These are phyloP conservation scores for Melolontha melolontha DNA, from an alignment of 2,888 invertebrate genomes.

Conservation along the genomic window DNA sequence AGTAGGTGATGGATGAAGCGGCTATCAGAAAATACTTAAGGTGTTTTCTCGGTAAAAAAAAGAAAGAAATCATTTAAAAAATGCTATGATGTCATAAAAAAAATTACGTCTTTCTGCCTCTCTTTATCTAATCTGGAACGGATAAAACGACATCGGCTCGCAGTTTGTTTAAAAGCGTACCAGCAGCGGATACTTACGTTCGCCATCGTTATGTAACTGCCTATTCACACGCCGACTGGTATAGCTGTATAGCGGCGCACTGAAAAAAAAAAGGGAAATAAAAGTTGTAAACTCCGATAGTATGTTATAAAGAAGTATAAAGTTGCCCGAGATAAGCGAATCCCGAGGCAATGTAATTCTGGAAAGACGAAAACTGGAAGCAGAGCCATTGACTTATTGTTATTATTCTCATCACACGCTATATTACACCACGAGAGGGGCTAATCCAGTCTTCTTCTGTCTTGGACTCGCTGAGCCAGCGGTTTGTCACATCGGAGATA, in stretches of 20 bases:
- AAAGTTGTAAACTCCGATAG: conserved; percentile 42
- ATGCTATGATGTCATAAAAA: conserved; percentile 16
- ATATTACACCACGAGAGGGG: conserved; percentile 63
- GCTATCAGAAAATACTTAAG: conserved; percentile 35
- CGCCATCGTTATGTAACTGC: background rate
- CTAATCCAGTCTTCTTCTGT: conserved; percentile 58
- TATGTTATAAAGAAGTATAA: conserved; percentile 49
- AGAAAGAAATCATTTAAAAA: conserved; percentile 33
- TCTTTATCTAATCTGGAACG: conserved; percentile 31
- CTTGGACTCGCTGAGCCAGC: conserved; percentile 62
- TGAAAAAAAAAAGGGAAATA: conserved; percentile 23
- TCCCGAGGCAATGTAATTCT: conserved; percentile 54
- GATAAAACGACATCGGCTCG: conserved; percentile 22
- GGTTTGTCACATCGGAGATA: conserved; percentile 65
- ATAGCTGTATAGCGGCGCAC: background rate
- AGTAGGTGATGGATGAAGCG: conserved; percentile 20
- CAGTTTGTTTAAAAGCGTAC: conserved; percentile 29
- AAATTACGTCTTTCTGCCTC: conserved; percentile 15
- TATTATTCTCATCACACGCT: conserved; percentile 65
- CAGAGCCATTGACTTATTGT: conserved; percentile 63
- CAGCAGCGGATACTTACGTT: conserved; percentile 3
- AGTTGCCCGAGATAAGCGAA: conserved; percentile 56
- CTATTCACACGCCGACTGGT: conserved; percentile 1
- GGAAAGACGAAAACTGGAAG: conserved; percentile 54
- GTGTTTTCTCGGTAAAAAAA: conserved; percentile 21